Base-by-base conservation (phyloP, 2,113 vertebrate genomes). In the Aphelocoma coerulescens region DNA sequence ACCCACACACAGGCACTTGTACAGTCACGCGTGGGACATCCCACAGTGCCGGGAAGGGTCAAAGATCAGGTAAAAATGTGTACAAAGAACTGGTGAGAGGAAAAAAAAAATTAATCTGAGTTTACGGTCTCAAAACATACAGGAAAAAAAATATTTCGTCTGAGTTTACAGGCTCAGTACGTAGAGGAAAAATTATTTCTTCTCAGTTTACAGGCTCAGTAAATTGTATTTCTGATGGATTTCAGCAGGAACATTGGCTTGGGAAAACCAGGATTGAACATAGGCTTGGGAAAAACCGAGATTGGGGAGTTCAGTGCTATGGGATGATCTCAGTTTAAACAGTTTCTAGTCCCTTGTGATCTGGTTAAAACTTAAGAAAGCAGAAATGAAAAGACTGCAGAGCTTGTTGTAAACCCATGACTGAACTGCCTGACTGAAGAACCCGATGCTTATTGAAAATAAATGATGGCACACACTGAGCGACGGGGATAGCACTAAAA, bases 261-360 rank as follows among this genome's bases (percentile, higher is more conserved):
- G 72, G n/a, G 54, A 15, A 58, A 32, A 51, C 19, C 0, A 11
- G 41, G n/a, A 11, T 22, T 49, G n/a, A 67, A 15, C 1, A 1
- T 1, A 6, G 48, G 7, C 30, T 55, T 71, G 13, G 24, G 54
- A 58, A 74, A 41, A 76, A 8, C 11, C 24, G 19, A 16, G 49
- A 22, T 3, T 41, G 13, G 23, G 39, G 30, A 19, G 4, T 26
- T 52, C 0, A 1, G 1, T 33, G 27, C 51, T 63, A 8, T 0
- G 1, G 37, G 44, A 49, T 54, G 21, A 39, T 39, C 14, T 72
- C 22, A 13, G 28, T 72, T 59, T 22, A 44, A 68, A 39, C 6
- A 27, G 46, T 58, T 84, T 67, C 33, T 13, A 15, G 28, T 20
- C 46, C 27, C 6, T n/a, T 72, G 16, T 2, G 32, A 51, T 16